These are phyloP conservation scores for Arctia plantaginis DNA, from an alignment of 2,888 invertebrate species.

Conservation along the genomic window DNA sequence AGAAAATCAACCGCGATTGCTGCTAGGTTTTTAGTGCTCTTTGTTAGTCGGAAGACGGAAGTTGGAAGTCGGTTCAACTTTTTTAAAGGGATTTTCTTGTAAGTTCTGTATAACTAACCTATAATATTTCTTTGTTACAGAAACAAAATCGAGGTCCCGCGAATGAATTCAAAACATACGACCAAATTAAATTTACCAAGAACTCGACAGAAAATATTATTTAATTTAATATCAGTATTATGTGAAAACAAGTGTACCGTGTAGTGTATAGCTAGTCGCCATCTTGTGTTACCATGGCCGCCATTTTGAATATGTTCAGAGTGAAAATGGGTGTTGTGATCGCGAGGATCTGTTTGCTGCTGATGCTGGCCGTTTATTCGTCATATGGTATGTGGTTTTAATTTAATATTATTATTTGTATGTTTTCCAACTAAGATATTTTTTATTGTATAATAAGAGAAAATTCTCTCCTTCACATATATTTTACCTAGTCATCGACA, in stretches of 20 bases:
- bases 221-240: slow-evolving; percentile 65
- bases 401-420: not conserved
- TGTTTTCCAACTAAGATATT: too few species aligned
- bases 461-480: too few species aligned
- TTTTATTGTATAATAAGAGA: too few species aligned
- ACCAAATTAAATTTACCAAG: slow-evolving; percentile 40
- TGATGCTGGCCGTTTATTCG: slow-evolving; percentile 75
- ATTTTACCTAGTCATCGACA: too few species aligned
- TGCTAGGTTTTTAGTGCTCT: too few species aligned
- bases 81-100: too few species aligned
- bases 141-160: slow-evolving; percentile 55
- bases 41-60: too few species aligned
- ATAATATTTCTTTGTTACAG: slow-evolving; percentile 59
- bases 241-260: slow-evolving; percentile 74
- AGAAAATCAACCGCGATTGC: too few species aligned
- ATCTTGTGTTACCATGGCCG: slow-evolving; percentile 70
- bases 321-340: slow-evolving; percentile 64
- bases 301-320: slow-evolving; percentile 70
- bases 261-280: slow-evolving; percentile 66
- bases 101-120: slow-evolving; percentile 7
- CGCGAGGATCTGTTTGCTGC: slow-evolving; percentile 66
- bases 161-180: slow-evolving; percentile 70
- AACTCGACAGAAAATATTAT: slow-evolving; percentile 57
- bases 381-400: slow-evolving; percentile 74
- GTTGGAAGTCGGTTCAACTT: too few species aligned